These are phyloP conservation scores for Dysdera silvatica DNA, from an alignment of 1,140 invertebrate species.

Conservation along the genomic window DNA sequence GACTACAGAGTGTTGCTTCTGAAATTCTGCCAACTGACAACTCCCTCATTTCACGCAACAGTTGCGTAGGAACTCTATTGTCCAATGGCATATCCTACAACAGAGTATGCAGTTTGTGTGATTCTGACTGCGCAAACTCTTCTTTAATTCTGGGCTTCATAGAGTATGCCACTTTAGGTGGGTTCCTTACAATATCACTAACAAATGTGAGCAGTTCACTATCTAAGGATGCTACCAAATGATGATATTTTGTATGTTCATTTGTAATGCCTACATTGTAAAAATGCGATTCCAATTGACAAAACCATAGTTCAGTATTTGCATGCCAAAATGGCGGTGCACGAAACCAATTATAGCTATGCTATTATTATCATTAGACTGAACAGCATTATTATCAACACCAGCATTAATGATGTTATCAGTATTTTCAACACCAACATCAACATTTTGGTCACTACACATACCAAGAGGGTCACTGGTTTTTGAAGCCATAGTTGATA, in stretches of 20 bases:
- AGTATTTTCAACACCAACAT: too few relatives aligned
- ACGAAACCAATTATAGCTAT: too few relatives aligned
- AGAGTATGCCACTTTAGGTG: neutral
- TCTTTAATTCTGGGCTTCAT: neutral
- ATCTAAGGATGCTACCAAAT: neutral
- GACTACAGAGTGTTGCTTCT: neutral
- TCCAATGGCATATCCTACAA: neutral
- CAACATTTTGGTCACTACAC: too few relatives aligned
- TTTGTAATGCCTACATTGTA: neutral
- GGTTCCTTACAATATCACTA: neutral
- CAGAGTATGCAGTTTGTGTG: neutral
- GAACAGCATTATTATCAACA: too few relatives aligned
- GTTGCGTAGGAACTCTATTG: neutral
- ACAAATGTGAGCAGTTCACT: neutral
- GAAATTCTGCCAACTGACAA: neutral
- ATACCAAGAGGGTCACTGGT: too few relatives aligned
- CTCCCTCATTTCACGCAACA: neutral
- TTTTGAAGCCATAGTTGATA: too few relatives aligned
- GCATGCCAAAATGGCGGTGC: neutral
- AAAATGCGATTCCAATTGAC: neutral
- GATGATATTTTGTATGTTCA: neutral
- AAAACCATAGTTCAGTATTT: neutral
- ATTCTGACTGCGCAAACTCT: neutral
- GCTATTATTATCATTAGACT: too few relatives aligned
- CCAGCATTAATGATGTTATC: too few relatives aligned